Percentiles rank a stretch among this genome's conserved stretches.
These are phyloP conservation scores for Actinia equina DNA, from an alignment of 64 coral and sea anemone genomes.

Conservation along the genomic window DNA sequence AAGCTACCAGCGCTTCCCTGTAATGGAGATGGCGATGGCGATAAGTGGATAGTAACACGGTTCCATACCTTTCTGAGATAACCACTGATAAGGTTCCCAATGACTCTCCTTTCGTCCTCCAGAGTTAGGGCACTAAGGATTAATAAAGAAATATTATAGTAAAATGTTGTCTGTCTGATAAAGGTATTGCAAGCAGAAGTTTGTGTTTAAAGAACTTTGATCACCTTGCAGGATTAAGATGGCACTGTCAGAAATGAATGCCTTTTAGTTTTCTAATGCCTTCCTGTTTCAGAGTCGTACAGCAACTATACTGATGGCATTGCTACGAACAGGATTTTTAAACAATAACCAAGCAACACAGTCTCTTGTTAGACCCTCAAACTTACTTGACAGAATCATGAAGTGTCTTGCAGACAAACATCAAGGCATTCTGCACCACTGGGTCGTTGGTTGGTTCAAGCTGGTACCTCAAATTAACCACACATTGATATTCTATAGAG, in stretches of 20 bases:
- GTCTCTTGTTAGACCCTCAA: neutral
- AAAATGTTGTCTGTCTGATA: too few species aligned
- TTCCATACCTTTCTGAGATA: constrained; percentile 82
- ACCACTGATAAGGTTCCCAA: constrained; percentile 71
- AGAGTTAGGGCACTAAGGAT: constrained; percentile 74
- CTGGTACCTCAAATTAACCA: constrained; percentile 62
- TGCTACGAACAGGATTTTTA: too few species aligned
- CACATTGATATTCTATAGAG: neutral
- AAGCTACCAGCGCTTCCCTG: too few species aligned
- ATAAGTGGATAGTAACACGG: neutral
- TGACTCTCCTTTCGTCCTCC: constrained; percentile 72
- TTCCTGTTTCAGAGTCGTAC: too few species aligned
- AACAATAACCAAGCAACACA: too few species aligned
- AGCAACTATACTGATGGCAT: too few species aligned
- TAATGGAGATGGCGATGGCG: neutral
- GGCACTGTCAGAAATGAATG: too few species aligned
- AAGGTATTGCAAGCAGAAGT: too few species aligned
- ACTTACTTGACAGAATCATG: constrained; percentile 98
- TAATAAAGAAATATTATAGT: neutral
- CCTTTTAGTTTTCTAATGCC: too few species aligned
- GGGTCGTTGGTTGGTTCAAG: constrained; percentile 76
- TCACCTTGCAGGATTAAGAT: too few species aligned
- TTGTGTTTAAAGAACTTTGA: too few species aligned
- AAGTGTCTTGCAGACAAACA: constrained; percentile 96
- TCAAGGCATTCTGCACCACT: constrained; percentile 82